A percentile compares a stretch with the other conserved stretches of the same genome.
Evolutionary conservation across 2,797 vertebrate species (phyloP).

Genomic region (Chelonia mydas): DNA sequence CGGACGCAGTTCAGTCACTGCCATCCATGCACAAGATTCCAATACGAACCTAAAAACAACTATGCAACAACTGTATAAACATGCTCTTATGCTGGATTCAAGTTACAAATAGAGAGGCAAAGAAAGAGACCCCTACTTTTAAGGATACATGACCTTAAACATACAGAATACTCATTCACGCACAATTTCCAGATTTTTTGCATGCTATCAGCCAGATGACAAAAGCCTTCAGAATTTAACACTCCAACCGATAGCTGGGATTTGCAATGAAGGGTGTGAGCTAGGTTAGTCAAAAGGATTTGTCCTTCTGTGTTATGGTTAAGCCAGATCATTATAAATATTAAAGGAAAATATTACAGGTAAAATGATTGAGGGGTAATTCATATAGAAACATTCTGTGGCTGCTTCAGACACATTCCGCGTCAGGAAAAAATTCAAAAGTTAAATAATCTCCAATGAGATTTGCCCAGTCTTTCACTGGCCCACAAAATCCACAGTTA

Average conservation of each 20-base stretch:
- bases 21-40: slow-evolving; percentile 84
- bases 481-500: slow-evolving; percentile 13
- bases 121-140: not conserved
- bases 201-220: slow-evolving; percentile 6
- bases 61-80: slow-evolving; percentile 89
- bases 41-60: slow-evolving; percentile 87
- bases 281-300: slow-evolving; percentile 24
- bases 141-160: slow-evolving; percentile 39
- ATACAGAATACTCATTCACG: rapidly evolving
- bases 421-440: not conserved
- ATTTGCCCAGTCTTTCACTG: not conserved
- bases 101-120: slow-evolving; percentile 34
- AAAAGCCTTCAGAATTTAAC: slow-evolving; percentile 40
- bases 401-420: not conserved
- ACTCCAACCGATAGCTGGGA: not conserved
- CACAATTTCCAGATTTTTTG: slow-evolving; percentile 6
- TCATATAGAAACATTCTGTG: not conserved
- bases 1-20: slow-evolving; percentile 80
- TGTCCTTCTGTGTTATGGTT: slow-evolving; percentile 39
- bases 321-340: slow-evolving; percentile 4
- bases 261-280: slow-evolving; percentile 25
- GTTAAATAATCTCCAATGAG: not conserved
- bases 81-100: slow-evolving; percentile 25
- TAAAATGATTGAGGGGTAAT: not conserved
- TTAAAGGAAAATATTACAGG: slow-evolving; percentile 25